Evolutionary conservation across 2,113 vertebrate species (phyloP), one percentile per base, ranked within the genome.

Genomic region (Mirounga angustirostris): DNA sequence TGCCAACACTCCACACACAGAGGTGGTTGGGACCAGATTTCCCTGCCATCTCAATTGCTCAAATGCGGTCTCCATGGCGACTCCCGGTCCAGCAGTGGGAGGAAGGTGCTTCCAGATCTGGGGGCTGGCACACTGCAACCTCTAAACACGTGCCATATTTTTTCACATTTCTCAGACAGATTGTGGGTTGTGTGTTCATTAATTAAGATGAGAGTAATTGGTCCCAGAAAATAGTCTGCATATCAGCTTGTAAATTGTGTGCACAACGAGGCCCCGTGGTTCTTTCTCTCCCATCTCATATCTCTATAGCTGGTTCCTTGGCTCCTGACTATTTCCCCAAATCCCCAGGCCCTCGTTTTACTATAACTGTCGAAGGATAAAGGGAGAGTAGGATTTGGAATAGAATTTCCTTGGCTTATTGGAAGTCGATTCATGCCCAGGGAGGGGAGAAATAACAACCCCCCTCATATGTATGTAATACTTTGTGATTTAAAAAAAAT

Each of bases 171-270:
- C 95, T 97, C 97, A 95, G 97, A 98, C 97, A 97, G 97, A 97
- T 98, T 98, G 90, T 98, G 97, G 96, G 86, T 96, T 98, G 97
- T 79, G 15, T 98, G 97, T 98, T 98, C 97, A 92, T 97, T 82
- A 93, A 95, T 97, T 84, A 92, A 95, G 98, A 95, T 90, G 93
- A 96, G 95, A 98, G 90, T 81, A 98, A 98, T 97, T 87, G 86
- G 93, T 85, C 97, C 96, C 85, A 95, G 98, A 96, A 97, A 98
- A 97, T 95, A 97, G 69, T 91, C 89, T 97, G 91, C 86, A 97
- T 89, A 96, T 98, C 97, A 98, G 96, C 97, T 98, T 97, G 71
- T 97, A 98, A 98, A 97, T 76, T 24, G 88, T 97, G 9, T 79
- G 84, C 80, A 71, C 89, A 92, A 76, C 0, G 52, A 95, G 95